Base-by-base conservation (phyloP, 2,797 vertebrate genomes). In the Pseudopleuronectes americanus region DNA sequence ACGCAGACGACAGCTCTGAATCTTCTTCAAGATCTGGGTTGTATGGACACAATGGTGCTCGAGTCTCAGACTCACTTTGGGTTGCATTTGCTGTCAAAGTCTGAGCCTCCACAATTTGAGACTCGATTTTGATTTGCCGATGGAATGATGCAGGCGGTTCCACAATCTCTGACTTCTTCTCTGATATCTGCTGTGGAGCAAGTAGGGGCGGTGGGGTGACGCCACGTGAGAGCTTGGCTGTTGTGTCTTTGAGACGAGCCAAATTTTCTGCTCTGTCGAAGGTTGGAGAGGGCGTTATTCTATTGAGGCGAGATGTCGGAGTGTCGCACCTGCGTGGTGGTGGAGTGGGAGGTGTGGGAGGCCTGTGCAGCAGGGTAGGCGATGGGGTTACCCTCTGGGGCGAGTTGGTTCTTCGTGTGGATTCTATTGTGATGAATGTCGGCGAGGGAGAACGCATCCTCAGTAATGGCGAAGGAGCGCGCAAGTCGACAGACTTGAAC, bases 391-490 rank as follows among this genome's bases (percentile, higher is more conserved):
- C 89, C 83, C 90, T 93, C 8, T 94, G 81, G 21, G 96, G 92
- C 0, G 94, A 94, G 63, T 95, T 93, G 0, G 91, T 92, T 76
- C 91, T 86, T 28, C 93, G 90, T 0, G 90, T 96, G 26, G 96
- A 97, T 68, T 97, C 96, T 4, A 96, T 97, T 43, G 94, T 96
- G 80, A 97, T 97, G 54, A 95, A 97, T 1, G 95, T 96, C 13
- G 97, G 96, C 0, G 96, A 98, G 0, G 95, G 94, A 0, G 95
- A 92, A 2, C 93, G 91, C 86, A 92, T 95, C 83, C 92, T 95
- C 52, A 96, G 86, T 16, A 83, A 92, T 0, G 95, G 94, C 8
- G 95, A 94, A 6, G 92, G 90, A 38, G 84, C 70, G 71, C 88
- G 94, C n/a, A 84, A 79, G 26, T 95, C 92, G 0, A 87, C 56